phyloP scores from a whole-genome alignment of 2,888 invertebrate species.

The Tortrix viridana region DNA sequence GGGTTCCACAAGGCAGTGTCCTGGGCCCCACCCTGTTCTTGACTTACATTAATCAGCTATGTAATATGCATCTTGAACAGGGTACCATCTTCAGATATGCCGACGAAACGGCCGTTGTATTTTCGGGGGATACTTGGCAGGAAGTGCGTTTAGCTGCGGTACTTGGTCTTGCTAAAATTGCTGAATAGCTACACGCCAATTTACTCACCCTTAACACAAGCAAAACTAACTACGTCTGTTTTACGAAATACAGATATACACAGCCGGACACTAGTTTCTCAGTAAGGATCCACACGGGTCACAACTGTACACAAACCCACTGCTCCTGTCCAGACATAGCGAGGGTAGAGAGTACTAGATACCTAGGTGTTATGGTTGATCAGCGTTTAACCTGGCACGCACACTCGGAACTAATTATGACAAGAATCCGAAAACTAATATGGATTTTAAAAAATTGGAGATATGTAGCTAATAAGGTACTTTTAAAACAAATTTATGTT shows the following conservation, averaged over 20 bases:
- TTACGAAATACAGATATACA: too few relatives aligned
- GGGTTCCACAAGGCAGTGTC: too few relatives aligned
- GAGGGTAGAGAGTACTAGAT: background rate
- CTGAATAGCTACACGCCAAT: background rate
- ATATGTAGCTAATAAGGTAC: constrained; percentile 6
- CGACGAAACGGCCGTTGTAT: too few relatives aligned
- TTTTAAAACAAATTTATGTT: constrained; percentile 33
- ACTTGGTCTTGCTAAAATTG: background rate
- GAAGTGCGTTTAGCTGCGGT: background rate
- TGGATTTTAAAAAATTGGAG: constrained; percentile 20
- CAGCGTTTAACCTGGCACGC: constrained; percentile 11
- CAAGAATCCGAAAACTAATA: constrained; percentile 10
- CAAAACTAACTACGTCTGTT: too few relatives aligned
- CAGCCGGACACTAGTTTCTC: too few relatives aligned
- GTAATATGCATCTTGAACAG: background rate
- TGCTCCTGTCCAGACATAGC: constrained; percentile 1
- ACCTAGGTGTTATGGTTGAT: constrained; percentile 5
- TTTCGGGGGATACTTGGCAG: too few relatives aligned
- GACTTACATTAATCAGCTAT: background rate
- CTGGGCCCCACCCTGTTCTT: too few relatives aligned
- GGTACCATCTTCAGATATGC: constrained; percentile 2
- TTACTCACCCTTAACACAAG: constrained; percentile 5
- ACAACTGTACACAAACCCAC: background rate
- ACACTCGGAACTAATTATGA: background rate
- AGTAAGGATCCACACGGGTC: too few relatives aligned